Evolutionary conservation across 2,113 vertebrate genomes (phyloP), one percentile per base, ranked within the genome.

Genomic region (Peromyscus leucopus): DNA sequence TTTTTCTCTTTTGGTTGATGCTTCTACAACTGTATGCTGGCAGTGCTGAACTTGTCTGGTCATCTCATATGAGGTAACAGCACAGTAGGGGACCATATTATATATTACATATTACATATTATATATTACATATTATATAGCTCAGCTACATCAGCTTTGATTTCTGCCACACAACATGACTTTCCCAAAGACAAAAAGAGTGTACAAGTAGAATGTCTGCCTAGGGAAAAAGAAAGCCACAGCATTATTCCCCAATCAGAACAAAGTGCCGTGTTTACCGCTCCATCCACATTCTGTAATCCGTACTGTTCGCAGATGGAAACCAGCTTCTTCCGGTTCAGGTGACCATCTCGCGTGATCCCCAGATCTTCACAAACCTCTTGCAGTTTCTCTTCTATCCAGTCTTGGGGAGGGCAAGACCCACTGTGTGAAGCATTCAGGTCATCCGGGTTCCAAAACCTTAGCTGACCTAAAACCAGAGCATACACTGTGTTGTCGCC

Each of bases 371-470:
- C 98, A 3, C 99, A 99, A 55, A 99, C 99, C 71, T 98, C 98
- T 22, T 98, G 99, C 7, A 99, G 98, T 7, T 99, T 98, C 98
- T 99, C 99, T 97, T 99, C 99, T 28, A 99, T 98, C 98, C 98
- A 98, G 69, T 98, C 97, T 0, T 98, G 98, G 61, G 98, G 98
- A 6, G 99, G 98, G 0, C 80, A 63, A 0, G 96, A 87, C 10
- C 98, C 95, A 0, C 98, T 97, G 0, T 99, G 98, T 0, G 99
- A 99, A 0, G 99, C 98, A 1, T 98, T 99, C 33, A 99, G 98
- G 90, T 99, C 99, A 0, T 99, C 99, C 0, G 99, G 99, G 98
- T 99, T 99, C 99, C 99, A 99, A 97, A 99, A 99, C 51, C 99
- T 98, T 96, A 99, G 98, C 98, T 99, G 99, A 42, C 99, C 99